Base-by-base conservation (phyloP, 2,888 invertebrate genomes). In the Petrophora chlorosata region DNA sequence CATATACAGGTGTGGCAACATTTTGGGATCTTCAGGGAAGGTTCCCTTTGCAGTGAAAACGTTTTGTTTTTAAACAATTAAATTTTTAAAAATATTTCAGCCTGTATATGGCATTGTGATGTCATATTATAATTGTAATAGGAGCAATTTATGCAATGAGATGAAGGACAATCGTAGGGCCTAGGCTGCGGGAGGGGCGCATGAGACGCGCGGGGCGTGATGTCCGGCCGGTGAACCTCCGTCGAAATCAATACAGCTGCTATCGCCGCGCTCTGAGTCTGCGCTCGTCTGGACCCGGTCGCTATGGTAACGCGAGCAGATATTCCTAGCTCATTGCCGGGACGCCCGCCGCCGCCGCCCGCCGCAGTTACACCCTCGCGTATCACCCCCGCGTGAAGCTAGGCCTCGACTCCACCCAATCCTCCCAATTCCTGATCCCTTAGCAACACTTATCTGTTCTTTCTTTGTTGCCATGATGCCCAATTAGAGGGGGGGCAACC, bases 221-320 rank as follows among this genome's bases (percentile, higher is more conserved):
- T 59, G 62, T 68, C 62, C 80, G 85, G 88, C 76, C 86, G 87
- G 75, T 85, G 86, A 88, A 87, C 89, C 74, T 74, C 70, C 62
- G 76, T 84, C 90, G 83, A 91, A 89, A 91, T 89, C 91, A 89
- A 92, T 92, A 91, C 88, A 91, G 90, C 92, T 91, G 90, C 91
- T 83, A 86, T 83, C 86, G 75, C 87, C 14, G 22, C 85, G 73
- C 82, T 71, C 76, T 71, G 65, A 65, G 67, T 65, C 62, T 61
- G 76, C 81, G 79, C 70, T 70, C 74, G 78, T 78, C 82, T 82
- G 79, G 74, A 75, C 73, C 79, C 70, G 75, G 90, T 90, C 61
- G 76, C 82, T 78, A 89, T 89, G 79, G 87, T 64, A 76, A 91
- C 88, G 71, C 75, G 73, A 70, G 59, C 68, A 73, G 80, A 80